Conservation (phyloP, 2,797 vertebrate genomes). For the Zalophus californianus region DNA sequence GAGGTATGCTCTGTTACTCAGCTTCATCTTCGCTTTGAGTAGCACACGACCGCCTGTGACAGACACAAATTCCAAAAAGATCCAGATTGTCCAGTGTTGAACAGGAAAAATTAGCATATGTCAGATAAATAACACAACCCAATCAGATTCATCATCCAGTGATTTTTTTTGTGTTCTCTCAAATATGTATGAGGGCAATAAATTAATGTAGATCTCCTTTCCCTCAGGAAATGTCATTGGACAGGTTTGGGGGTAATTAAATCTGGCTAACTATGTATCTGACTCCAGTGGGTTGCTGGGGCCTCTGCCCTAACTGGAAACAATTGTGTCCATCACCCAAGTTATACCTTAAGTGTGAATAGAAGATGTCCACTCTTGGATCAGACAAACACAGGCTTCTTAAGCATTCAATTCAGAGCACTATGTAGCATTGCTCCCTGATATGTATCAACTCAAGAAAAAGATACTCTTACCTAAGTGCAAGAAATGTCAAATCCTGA, state of each 20-base stretch:
- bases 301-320: not conserved
- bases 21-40: not conserved
- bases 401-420: not conserved
- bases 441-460: not conserved
- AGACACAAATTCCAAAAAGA: not conserved
- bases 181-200: not conserved
- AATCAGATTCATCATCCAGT: not conserved
- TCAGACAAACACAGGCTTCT: not conserved
- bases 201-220: not conserved
- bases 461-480: not conserved
- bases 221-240: not conserved
- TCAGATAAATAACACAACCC: not conserved
- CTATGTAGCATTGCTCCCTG: not conserved
- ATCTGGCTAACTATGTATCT: not conserved
- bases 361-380: not conserved
- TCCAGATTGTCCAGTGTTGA: not conserved
- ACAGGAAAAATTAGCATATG: not conserved
- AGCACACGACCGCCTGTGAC: not conserved
- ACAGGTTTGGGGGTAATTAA: not conserved
- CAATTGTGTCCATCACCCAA: not conserved
- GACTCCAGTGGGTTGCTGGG: not conserved
- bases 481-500: not conserved
- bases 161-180: not conserved
- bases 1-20: not conserved
- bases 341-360: not conserved